phyloP scores from a whole-genome alignment of 1,140 invertebrate species.

The Brachionus asplanchnoidis region DNA sequence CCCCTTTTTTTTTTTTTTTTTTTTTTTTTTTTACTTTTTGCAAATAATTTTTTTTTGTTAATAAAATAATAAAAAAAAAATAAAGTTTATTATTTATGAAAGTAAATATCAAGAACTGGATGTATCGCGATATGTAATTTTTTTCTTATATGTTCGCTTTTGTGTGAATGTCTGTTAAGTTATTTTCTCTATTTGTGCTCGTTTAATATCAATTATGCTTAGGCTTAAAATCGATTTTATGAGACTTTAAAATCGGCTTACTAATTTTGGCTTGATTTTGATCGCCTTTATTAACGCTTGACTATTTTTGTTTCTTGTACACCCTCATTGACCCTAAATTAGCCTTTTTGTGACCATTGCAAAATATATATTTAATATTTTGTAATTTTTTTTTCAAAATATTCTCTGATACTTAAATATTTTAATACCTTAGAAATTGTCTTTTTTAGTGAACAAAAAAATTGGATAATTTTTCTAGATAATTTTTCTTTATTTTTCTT shows the following conservation, averaged over 20 bases:
- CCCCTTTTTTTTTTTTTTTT: not conserved
- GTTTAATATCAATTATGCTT: constrained; percentile 30
- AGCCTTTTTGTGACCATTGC: no score
- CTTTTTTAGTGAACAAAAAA: no score
- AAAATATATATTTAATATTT: no score
- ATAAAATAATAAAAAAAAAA: not conserved
- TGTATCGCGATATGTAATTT: not conserved
- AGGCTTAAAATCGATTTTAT: constrained; percentile 6
- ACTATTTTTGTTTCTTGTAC: no score
- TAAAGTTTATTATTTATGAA: not conserved
- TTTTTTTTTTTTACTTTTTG: not conserved
- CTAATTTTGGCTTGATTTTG: not conserved
- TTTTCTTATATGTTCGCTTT: not conserved
- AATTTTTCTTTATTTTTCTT: no score
- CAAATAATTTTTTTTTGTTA: not conserved
- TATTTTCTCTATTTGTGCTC: not conserved
- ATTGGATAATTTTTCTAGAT: no score
- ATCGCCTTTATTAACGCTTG: no score
- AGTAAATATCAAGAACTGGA: not conserved
- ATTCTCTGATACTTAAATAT: no score
- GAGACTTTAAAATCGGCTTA: not conserved
- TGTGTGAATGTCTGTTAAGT: constrained; percentile 25
- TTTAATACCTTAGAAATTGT: no score
- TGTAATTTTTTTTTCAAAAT: no score
- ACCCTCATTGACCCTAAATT: no score